A percentile compares a stretch with the other conserved stretches of the same genome.
phyloP scores from a whole-genome alignment of 2,888 invertebrate genomes.

The Liposcelis brunnea region DNA sequence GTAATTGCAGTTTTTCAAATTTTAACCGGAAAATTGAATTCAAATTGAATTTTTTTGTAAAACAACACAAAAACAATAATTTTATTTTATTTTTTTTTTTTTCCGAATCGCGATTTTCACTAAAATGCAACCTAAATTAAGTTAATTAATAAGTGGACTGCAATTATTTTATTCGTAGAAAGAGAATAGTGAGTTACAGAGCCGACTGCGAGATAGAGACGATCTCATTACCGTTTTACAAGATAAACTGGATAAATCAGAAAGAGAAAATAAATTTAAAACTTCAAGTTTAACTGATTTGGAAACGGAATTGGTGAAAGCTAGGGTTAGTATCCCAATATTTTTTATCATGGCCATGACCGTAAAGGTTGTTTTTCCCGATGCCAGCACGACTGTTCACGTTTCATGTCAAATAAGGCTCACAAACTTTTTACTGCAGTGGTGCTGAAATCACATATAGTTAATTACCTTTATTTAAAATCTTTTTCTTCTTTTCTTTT shows the following conservation, averaged over 20 bases:
- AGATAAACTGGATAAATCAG: neutral
- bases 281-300: neutral
- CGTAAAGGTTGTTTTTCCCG: too few species aligned
- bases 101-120: neutral
- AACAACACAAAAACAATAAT: neutral
- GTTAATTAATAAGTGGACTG: neutral
- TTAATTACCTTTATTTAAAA: too few species aligned
- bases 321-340: neutral
- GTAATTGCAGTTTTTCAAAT: neutral
- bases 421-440: too few species aligned
- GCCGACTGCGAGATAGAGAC: neutral
- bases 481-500: too few species aligned
- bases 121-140: neutral
- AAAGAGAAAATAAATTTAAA: neutral
- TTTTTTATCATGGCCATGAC: too few species aligned
- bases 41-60: neutral
- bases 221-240: neutral
- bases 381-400: too few species aligned
- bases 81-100: neutral
- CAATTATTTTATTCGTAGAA: neutral
- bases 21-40: neutral
- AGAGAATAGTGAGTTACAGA: slow-evolving; percentile 1
- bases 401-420: too few species aligned
- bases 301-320: neutral
- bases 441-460: too few species aligned